phyloP scores from a whole-genome alignment of 2,888 invertebrate species.

The Mamestra brassicae region DNA sequence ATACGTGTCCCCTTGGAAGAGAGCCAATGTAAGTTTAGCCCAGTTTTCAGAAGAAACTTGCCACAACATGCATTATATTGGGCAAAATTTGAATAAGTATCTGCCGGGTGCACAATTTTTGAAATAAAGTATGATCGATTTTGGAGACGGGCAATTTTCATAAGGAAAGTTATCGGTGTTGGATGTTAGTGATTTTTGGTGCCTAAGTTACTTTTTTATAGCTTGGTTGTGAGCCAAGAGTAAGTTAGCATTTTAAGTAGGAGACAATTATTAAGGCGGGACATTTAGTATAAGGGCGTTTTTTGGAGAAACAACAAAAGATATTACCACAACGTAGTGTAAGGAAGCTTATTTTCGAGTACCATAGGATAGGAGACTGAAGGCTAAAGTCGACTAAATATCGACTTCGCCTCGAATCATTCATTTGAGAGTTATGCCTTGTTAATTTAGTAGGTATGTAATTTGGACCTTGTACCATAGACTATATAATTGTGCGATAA shows the following conservation, averaged over 20 bases:
- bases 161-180: slow-evolving; percentile 16
- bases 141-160: slow-evolving; percentile 53
- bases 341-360: too few relatives aligned
- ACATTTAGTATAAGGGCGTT: neutral
- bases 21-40: slow-evolving; percentile 75
- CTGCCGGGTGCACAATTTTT: slow-evolving; percentile 58
- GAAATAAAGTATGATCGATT: slow-evolving; percentile 58
- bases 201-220: slow-evolving; percentile 38
- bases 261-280: neutral
- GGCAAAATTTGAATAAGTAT: slow-evolving; percentile 65
- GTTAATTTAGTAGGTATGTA: too few relatives aligned
- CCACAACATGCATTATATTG: slow-evolving; percentile 69
- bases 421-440: too few relatives aligned
- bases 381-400: neutral
- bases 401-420: too few relatives aligned
- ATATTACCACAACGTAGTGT: too few relatives aligned
- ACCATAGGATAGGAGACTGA: neutral
- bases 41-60: slow-evolving; percentile 64
- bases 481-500: too few relatives aligned
- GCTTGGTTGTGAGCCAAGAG: slow-evolving; percentile 32
- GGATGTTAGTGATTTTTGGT: slow-evolving; percentile 16
- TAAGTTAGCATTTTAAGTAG: neutral
- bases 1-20: slow-evolving; percentile 76
- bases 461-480: too few relatives aligned
- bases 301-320: neutral